Evolutionary conservation across 2,113 vertebrate genomes (phyloP), one percentile per base, ranked within the genome.

Genomic region (Malurus cyaneus): DNA sequence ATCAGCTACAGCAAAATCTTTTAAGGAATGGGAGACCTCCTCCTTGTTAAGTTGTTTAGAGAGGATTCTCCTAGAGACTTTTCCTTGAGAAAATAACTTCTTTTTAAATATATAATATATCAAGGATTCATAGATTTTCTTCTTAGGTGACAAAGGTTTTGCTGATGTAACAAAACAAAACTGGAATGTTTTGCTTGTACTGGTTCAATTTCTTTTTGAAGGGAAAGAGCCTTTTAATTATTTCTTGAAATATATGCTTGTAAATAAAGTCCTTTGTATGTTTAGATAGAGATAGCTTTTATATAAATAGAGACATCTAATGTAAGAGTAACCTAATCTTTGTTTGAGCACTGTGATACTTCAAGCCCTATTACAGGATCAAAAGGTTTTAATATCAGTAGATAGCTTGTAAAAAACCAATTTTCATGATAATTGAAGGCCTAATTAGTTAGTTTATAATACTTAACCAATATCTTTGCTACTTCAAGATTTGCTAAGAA

Each of bases 171-270:
- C 3, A 36, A 72, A 91, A 80, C 50, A 84, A 78, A 61, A 54
- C 36, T 66, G 67, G 67, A 93, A 32, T 73, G 42, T 86, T 93
- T 86, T 77, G 50, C 20, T 59, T 70, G 50, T 32, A 76, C 42
- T 31, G 52, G 46, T 25, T 95, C 54, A 41, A 73, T 92, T 92
- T 80, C 62, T 34, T 72, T 86, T 73, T 80, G 88, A 92, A 95
- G 17, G 42, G 6, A 70, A 79, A 56, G 70, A 59, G 42, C 11
- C 31, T 83, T 94, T 93, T 92, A 89, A 86, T 93, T 93, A 62
- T 88, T 85, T 93, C 85, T n/a, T 90, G 66, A 88, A 92, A 82
- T 93, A 94, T 92, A 34, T 93, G 59, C 54, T 65, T 88, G 62
- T 69, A 94, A 80, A 53, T 29, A 49, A 76, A 53, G 26, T 53